These are phyloP conservation scores for Netelia virgata DNA, from an alignment of 2,888 invertebrate species.

Conservation along the genomic window DNA sequence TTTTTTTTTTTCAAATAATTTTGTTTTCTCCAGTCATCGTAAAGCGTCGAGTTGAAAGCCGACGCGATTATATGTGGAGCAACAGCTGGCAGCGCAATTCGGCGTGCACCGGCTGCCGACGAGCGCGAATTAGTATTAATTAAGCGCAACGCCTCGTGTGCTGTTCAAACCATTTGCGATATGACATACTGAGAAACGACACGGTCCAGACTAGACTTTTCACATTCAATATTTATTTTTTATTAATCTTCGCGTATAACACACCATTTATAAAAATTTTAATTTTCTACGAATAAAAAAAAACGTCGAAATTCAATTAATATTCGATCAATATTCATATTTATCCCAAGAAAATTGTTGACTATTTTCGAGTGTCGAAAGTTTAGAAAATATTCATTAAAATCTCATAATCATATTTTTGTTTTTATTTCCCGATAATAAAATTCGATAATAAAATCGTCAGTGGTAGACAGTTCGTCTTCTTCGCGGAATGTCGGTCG, in stretches of 20 bases:
- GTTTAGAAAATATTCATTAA: too few relatives aligned
- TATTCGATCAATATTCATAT: too few relatives aligned
- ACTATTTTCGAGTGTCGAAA: too few relatives aligned
- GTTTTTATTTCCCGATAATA: too few relatives aligned
- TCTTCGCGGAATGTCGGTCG: background rate
- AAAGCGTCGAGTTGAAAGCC: slow-evolving; percentile 20
- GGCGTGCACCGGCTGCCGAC: slow-evolving; percentile 53
- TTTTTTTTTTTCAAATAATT: background rate
- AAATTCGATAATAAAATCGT: too few relatives aligned
- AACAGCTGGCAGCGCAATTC: slow-evolving; percentile 62
- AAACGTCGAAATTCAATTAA: too few relatives aligned
- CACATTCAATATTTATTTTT: too few relatives aligned
- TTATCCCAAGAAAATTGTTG: too few relatives aligned
- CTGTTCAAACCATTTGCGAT: slow-evolving; percentile 51
- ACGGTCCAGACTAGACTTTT: background rate
- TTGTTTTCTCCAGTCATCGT: slow-evolving; percentile 8
- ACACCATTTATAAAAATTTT: too few relatives aligned
- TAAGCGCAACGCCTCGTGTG: slow-evolving; percentile 57
- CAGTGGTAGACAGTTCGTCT: background rate
- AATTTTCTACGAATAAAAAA: too few relatives aligned
- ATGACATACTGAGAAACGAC: slow-evolving; percentile 30
- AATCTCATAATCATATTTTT: too few relatives aligned
- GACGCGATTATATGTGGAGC: slow-evolving; percentile 39
- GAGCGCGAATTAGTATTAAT: slow-evolving; percentile 65
- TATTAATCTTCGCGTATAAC: background rate